These are phyloP conservation scores for Lanius ludovicianus DNA, from an alignment of 2,113 vertebrate species.

Conservation along the genomic window DNA sequence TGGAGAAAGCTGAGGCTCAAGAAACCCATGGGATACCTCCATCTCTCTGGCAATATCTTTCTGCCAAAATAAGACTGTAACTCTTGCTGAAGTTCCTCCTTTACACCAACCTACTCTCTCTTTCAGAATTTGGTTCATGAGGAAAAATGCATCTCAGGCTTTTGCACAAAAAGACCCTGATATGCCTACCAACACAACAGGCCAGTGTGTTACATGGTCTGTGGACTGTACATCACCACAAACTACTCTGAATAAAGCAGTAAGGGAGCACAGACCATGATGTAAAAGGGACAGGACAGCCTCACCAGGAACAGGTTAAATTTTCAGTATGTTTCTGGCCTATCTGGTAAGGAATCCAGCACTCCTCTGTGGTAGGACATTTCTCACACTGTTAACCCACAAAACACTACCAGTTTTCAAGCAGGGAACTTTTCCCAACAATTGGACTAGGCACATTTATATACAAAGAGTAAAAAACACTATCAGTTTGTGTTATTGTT, in stretches of 20 bases:
- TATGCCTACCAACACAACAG: neutral
- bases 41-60: neutral
- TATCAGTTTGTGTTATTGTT: slow-evolving; percentile 7
- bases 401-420: neutral
- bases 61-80: neutral
- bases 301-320: neutral
- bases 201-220: neutral
- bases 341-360: neutral
- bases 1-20: neutral
- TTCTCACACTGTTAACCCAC: neutral
- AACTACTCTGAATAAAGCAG: neutral
- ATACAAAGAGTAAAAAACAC: slow-evolving; percentile 11
- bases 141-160: neutral
- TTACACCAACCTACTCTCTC: neutral
- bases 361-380: neutral
- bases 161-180: neutral
- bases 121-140: neutral
- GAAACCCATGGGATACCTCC: neutral
- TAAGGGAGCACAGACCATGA: neutral
- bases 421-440: neutral
- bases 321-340: neutral
- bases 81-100: neutral
- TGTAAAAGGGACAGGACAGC: neutral
- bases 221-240: neutral
- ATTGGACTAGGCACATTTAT: slow-evolving; percentile 9